Conservation (phyloP, 1,140 invertebrate species). For the Panagrolaimus sp. region DNA sequence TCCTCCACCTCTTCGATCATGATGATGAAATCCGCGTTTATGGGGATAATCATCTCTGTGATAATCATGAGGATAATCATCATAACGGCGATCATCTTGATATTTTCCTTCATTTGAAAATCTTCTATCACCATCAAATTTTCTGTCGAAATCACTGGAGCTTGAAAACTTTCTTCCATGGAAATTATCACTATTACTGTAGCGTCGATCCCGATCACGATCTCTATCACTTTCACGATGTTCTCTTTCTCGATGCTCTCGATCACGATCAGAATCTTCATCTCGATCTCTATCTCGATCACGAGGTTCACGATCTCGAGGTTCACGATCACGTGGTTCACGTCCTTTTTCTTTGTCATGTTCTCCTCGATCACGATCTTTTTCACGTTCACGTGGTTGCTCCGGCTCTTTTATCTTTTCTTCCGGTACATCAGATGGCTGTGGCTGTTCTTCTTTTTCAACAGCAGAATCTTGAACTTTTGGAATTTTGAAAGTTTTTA, state of each 20-base stretch:
- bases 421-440: neutral
- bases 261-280: neutral
- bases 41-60: neutral
- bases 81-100: neutral
- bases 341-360: conserved; percentile 4
- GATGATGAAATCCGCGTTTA: neutral
- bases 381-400: neutral
- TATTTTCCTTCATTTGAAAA: conserved; percentile 2
- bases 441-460: neutral
- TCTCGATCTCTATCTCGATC: neutral
- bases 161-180: neutral
- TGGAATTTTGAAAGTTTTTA: conserved; percentile 3
- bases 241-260: neutral
- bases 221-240: conserved; percentile 12
- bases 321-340: neutral
- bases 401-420: neutral
- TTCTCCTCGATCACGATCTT: neutral
- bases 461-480: neutral
- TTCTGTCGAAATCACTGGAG: neutral
- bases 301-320: neutral
- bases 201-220: conserved; percentile 6
- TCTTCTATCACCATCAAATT: neutral
- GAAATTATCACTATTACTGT: neutral
- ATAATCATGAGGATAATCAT: conserved; percentile 4
- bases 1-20: neutral